Evolutionary conservation across 2,888 invertebrate species (phyloP), one percentile per base, ranked within the genome.

Genomic region (Drosophila mulleri): DNA sequence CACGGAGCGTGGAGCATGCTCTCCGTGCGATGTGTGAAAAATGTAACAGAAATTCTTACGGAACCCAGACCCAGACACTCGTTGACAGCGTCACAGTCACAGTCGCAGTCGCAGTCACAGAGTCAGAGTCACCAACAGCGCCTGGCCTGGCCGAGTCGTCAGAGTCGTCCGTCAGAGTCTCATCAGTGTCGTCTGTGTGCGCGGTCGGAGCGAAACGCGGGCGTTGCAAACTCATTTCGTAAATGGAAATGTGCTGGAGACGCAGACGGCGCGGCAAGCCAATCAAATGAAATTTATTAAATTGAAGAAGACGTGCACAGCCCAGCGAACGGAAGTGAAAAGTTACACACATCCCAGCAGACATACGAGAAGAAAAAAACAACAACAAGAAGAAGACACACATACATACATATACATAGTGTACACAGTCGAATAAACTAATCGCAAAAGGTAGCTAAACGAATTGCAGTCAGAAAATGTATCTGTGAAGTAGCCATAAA

Each of bases 201-300:
- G 65, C 61, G 44, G 61, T 75, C 64, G 66, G 47, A 56, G 45
- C 39, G 62, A 77, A 77, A 72, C 74, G 78, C 78, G 78, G 78
- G 72, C 72, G 78, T 79, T 69, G 69, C 79, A 78, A 78, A 78
- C 54, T 79, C 75, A 79, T 72, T 79, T 79, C 79, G 79, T 79
- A 79, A 79, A 79, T 79, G 79, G 79, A 82, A 82, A 82, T 85
- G 85, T 73, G 78, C 67, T 80, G 67, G 78, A 69, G 61, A 77
- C 77, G 74, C 58, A 69, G 61, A 67, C 68, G 78, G 70, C 63
- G 65, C 62, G 68, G 60, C 71, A 77, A 64, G 64, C 71, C 66
- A 83, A 79, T 81, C 67, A 80, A 83, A 86, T 83, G 87, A 87
- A 82, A 82, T 84, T 84, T 84, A 84, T 87, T 84, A 84, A 84